Percentiles rank a stretch among this genome's conserved stretches.
Evolutionary conservation across 2,113 vertebrate genomes (phyloP).

Genomic region (Phalacrocorax aristotelis): DNA sequence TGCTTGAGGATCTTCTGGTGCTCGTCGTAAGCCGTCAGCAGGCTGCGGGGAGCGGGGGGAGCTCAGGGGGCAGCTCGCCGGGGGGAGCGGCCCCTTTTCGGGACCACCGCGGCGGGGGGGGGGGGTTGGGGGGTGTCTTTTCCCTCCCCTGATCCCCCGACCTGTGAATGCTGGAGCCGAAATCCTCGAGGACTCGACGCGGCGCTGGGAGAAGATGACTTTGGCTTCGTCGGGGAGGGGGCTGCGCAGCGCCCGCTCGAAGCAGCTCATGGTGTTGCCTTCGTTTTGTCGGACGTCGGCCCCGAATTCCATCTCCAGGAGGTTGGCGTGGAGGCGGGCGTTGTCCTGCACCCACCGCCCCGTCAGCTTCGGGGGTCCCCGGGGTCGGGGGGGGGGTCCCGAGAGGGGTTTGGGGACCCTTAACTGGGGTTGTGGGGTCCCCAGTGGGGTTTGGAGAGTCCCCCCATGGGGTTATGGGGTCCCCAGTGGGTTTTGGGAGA

Average conservation of each 20-base stretch:
- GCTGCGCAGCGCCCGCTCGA: conserved; percentile 79
- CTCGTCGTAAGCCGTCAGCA: conserved; percentile 79
- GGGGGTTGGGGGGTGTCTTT: too few species aligned
- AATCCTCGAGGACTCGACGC: conserved; percentile 84
- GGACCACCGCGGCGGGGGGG: background rate
- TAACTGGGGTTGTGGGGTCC: too few species aligned
- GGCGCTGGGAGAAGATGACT: conserved; percentile 80
- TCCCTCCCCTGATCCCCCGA: background rate
- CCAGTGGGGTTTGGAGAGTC: too few species aligned
- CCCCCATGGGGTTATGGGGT: too few species aligned
- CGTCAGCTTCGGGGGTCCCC: background rate
- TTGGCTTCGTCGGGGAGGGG: conserved; percentile 77
- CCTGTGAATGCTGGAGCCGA: conserved; percentile 79
- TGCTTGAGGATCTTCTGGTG: conserved; percentile 84
- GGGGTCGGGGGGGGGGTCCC: too few species aligned
- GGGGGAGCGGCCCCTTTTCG: background rate
- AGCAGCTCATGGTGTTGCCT: conserved; percentile 79
- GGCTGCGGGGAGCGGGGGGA: conserved; percentile 43
- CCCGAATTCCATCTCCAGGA: conserved; percentile 82
- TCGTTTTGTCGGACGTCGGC: conserved; percentile 71
- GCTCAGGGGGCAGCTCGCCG: too few species aligned
- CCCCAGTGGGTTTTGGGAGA: too few species aligned
- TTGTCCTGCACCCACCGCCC: conserved; percentile 70
- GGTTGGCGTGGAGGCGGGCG: conserved; percentile 79
- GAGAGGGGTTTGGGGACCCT: too few species aligned